Base-by-base conservation (phyloP, 2,888 invertebrate species). In the Clunio marinus region DNA sequence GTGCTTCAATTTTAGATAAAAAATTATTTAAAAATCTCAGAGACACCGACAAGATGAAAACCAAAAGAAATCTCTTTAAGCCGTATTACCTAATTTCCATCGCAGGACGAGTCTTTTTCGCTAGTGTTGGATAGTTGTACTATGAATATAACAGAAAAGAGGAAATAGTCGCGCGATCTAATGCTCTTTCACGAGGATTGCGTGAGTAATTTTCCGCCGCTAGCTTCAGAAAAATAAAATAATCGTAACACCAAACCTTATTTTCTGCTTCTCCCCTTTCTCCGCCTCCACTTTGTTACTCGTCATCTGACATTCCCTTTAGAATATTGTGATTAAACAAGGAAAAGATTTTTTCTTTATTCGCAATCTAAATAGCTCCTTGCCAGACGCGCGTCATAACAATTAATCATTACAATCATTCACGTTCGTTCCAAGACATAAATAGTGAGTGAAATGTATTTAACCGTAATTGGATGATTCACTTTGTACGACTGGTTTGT, bases 141-240 rank as follows among this genome's bases (percentile, higher is more conserved):
- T n/a, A n/a, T n/a, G n/a, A n/a, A n/a, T n/a, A n/a, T n/a, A n/a
- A n/a, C 8, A 22, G 51, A 51, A 28, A 58, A 27, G 24, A 55
- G 41, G 62, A 62, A 62, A 62, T 62, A 62, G 3, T 22, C 17
- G 5, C 51, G 51, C 51, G 51, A 51, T 51, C 51, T 3, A 51
- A 51, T 17, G 51, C 20, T 32, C 32, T 59, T 32, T 59, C 59
- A 32, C 32, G 24, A 62, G 60, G 62, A 62, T 62, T 62, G 62
- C 62, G 62, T 62, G 62, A 41, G 37, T 62, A 62, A 58, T 35
- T 28, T 70, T 51, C n/a, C 55, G 15, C 45, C 20, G 17, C 22
- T 7, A 22, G 51, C n/a, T n/a, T n/a, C n/a, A n/a, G n/a, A 4
- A 22, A 22, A 51, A 22, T n/a, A n/a, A n/a, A n/a, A 22, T 2